phyloP scores from a whole-genome alignment of 1,140 invertebrate species.

The Ganaspis sp. region DNA sequence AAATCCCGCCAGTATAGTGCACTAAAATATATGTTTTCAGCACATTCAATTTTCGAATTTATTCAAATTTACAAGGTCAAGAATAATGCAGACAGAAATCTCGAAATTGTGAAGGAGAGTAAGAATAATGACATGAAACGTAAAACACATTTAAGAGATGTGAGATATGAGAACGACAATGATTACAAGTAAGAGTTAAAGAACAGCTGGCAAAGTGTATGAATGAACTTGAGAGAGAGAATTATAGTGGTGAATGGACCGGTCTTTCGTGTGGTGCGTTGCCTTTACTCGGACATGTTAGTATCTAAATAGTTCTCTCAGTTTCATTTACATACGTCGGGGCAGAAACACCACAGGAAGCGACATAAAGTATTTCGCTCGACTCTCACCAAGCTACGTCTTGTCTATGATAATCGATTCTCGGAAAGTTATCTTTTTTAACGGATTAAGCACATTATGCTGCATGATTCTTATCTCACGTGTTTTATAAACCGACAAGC shows the following conservation, averaged over 20 bases:
- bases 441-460: background rate
- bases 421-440: background rate
- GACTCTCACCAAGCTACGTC: background rate
- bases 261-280: constrained; percentile 24
- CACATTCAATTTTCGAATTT: too few species aligned
- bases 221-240: constrained; percentile 56
- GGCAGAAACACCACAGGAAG: background rate
- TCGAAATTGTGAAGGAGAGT: too few species aligned
- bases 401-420: constrained; percentile 8
- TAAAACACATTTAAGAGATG: background rate
- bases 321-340: constrained; percentile 21
- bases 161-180: constrained; percentile 41
- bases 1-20: too few species aligned
- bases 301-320: background rate
- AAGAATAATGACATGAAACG: background rate
- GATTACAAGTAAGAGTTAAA: constrained; percentile 46
- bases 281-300: constrained; percentile 37
- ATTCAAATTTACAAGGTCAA: too few species aligned
- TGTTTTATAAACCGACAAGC: background rate
- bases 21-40: too few species aligned
- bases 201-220: constrained; percentile 50
- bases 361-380: background rate
- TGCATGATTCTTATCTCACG: background rate
- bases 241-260: constrained; percentile 53
- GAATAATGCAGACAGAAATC: too few species aligned